Evolutionary conservation across 2,888 invertebrate genomes (phyloP).

Genomic region (Syrista parreyssii): DNA sequence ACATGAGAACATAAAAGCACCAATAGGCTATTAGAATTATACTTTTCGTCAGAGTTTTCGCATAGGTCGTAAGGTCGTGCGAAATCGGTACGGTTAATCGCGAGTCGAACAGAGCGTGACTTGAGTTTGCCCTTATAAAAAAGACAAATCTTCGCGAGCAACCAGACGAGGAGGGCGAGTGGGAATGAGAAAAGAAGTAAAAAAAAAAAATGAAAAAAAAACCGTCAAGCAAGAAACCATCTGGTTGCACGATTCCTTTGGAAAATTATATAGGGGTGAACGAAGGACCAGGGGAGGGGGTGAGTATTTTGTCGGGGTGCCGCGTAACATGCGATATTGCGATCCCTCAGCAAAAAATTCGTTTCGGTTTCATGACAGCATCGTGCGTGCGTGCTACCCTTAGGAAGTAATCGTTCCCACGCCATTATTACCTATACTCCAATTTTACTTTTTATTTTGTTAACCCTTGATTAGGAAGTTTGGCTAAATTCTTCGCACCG

Average conservation of each 20-base stretch:
- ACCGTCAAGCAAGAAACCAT: neutral
- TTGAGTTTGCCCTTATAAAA: slow-evolving; percentile 29
- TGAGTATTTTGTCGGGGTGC: neutral
- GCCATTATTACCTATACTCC: neutral
- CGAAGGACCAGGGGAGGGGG: neutral
- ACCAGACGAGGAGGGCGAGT: slow-evolving; percentile 31
- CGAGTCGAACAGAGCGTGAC: slow-evolving; percentile 22
- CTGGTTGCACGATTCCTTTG: neutral
- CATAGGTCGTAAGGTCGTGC: neutral
- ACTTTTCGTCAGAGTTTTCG: neutral
- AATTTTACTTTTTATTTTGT: neutral
- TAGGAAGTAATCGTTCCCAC: neutral
- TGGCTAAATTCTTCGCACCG: neutral
- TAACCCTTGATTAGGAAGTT: neutral
- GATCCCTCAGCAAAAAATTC: neutral
- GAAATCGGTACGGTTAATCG: neutral
- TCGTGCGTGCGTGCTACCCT: neutral
- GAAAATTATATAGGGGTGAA: neutral
- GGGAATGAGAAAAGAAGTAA: slow-evolving; percentile 22
- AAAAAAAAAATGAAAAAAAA: neutral
- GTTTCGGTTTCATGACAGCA: neutral
- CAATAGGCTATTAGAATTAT: neutral
- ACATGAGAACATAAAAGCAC: neutral
- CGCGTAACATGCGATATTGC: neutral
- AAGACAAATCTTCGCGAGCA: slow-evolving; percentile 46